Conservation (phyloP, 1,140 invertebrate genomes). For the Bombus soroeensis region DNA sequence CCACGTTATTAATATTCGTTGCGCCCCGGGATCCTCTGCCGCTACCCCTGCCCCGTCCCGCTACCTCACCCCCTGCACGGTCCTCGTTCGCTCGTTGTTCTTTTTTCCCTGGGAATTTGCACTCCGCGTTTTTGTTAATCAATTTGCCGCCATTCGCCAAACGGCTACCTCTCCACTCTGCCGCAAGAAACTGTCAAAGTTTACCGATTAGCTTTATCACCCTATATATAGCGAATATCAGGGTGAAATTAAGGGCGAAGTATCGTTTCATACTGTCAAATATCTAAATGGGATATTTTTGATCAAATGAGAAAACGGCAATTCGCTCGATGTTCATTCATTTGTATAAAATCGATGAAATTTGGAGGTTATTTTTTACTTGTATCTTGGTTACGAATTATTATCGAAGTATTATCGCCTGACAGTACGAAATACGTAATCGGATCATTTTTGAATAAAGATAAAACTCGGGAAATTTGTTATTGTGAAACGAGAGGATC, state of each 20-base stretch:
- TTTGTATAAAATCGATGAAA: too few relatives aligned
- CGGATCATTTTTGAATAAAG: too few relatives aligned
- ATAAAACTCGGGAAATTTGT: background rate
- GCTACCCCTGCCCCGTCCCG: slow-evolving; percentile 14
- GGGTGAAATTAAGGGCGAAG: background rate
- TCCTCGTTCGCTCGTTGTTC: background rate
- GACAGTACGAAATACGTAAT: too few relatives aligned
- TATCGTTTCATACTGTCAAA: background rate
- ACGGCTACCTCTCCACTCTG: background rate
- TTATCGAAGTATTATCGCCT: too few relatives aligned
- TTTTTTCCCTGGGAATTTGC: slow-evolving; percentile 23
- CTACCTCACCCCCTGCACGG: slow-evolving; percentile 9
- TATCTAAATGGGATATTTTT: too few relatives aligned
- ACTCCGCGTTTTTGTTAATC: slow-evolving; percentile 42
- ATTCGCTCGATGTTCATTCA: too few relatives aligned
- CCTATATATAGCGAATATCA: too few relatives aligned
- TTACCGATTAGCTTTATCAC: background rate
- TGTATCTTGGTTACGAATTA: too few relatives aligned
- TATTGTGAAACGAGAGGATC: background rate
- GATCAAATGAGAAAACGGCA: too few relatives aligned
- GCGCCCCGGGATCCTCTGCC: slow-evolving; percentile 66
- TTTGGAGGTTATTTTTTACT: fast-evolving
- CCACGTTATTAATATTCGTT: slow-evolving; percentile 83
- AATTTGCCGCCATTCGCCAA: slow-evolving; percentile 31
- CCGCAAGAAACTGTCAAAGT: background rate